phyloP scores from a whole-genome alignment of 2,888 invertebrate species.

The Apeira syringaria region DNA sequence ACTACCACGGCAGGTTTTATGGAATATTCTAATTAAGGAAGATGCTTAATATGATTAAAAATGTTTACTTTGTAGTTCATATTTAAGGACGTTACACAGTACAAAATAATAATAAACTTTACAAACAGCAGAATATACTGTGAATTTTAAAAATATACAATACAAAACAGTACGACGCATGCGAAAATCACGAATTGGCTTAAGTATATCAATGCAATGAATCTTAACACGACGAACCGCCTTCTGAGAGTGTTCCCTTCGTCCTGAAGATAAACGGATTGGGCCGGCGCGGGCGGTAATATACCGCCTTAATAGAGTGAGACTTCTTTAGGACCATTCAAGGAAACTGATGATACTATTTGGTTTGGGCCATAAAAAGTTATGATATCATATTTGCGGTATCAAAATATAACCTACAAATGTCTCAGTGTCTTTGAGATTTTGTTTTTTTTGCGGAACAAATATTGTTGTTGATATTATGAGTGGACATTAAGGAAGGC shows the following conservation, averaged over 20 bases:
- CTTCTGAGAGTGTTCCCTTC: conserved; percentile 52
- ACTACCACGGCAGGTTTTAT: too few relatives aligned
- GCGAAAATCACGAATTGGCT: conserved; percentile 16
- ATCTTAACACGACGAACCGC: conserved; percentile 56
- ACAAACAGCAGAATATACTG: too few relatives aligned
- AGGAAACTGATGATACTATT: conserved; percentile 73
- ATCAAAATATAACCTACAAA: conserved; percentile 69
- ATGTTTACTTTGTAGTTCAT: too few relatives aligned
- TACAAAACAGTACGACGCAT: conserved; percentile 16
- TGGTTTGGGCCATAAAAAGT: conserved; percentile 75
- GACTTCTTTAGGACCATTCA: conserved; percentile 68
- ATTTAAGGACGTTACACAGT: conserved; percentile 2
- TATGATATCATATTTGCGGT: conserved; percentile 69
- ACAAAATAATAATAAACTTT: too few relatives aligned
- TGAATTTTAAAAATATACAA: too few relatives aligned
- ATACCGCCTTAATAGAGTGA: conserved; percentile 70
- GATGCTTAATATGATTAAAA: too few relatives aligned
- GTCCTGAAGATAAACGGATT: conserved; percentile 73
- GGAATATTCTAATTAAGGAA: too few relatives aligned
- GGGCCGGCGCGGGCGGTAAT: conserved; percentile 64
- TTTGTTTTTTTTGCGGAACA: conserved; percentile 40
- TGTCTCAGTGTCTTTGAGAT: conserved; percentile 40
- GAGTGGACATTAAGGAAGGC: conserved; percentile 19
- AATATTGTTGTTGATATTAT: conserved; percentile 28
- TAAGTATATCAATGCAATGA: conserved; percentile 60